These are phyloP conservation scores for Linnaemya tessellans DNA, from an alignment of 2,888 invertebrate genomes.

Conservation along the genomic window DNA sequence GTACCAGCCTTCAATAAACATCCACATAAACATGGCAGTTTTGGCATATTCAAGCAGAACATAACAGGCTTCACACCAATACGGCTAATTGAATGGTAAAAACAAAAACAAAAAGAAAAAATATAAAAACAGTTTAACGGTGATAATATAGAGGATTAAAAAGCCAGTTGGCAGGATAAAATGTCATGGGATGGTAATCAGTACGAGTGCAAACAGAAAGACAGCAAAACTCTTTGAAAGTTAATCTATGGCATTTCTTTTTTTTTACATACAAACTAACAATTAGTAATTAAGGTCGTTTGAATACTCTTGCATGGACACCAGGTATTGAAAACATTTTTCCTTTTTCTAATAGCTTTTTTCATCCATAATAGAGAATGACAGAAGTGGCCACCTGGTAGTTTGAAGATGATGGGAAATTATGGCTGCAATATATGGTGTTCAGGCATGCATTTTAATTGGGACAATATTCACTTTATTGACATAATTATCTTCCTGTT, in stretches of 20 bases:
- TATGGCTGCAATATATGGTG: too few species aligned
- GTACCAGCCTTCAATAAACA: constrained; percentile 97
- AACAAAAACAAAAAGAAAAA: constrained; percentile 33
- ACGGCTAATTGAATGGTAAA: constrained; percentile 85
- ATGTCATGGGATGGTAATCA: not conserved
- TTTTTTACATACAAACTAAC: too few species aligned
- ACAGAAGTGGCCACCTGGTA: too few species aligned
- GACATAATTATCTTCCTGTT: too few species aligned
- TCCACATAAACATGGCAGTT: constrained; percentile 97
- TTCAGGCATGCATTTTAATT: too few species aligned
- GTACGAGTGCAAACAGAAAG: constrained; percentile 55
- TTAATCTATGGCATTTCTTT: not conserved
- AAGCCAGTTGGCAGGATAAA: not conserved
- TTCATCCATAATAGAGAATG: too few species aligned
- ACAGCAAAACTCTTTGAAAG: not conserved
- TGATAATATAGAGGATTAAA: not conserved
- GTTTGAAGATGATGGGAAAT: too few species aligned
- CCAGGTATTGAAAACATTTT: too few species aligned
- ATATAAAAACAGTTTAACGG: not conserved
- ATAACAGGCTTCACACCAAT: constrained; percentile 91
- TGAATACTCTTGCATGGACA: too few species aligned
- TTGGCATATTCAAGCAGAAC: constrained; percentile 93
- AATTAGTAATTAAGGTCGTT: too few species aligned
- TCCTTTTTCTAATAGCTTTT: too few species aligned
- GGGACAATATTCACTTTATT: too few species aligned